Evolutionary conservation across 2,113 vertebrate species (phyloP), one percentile per base, ranked within the genome.

Genomic region (Electrona antarctica): DNA sequence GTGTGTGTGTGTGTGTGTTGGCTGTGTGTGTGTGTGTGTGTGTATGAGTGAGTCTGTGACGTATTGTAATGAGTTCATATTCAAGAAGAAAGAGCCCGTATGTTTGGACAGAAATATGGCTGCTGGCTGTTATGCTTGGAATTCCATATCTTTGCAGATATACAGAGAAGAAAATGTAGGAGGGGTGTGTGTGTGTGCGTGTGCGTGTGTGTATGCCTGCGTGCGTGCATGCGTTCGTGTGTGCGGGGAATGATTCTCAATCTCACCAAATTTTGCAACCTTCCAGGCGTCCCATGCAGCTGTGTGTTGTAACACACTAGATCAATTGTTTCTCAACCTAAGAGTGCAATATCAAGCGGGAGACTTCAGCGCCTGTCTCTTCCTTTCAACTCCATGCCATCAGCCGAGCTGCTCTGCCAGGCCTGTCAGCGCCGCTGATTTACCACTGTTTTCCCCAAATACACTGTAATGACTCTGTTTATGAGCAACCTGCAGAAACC

Each of bases 381-480:
- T 69, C 67, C 74, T 85, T 84, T 86, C 78, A 81, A 79, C 73
- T 73, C 60, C 0, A 28, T 54, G 77, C 80, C 82, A 82, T 83
- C 68, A 65, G 70, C 73, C 29, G 66, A 29, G 29, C 59, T 0
- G 47, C 60, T 62, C 13, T 80, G 84, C 78, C 85, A 74, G 73
- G 60, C 62, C 77, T 82, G 85, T 87, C 85, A 71, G 7, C 0
- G 15, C 0, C 47, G 69, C 0, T 88, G 81, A 91, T 84, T 82
- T 82, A 88, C 74, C 41, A 71, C 81, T 70, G 79, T 75, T 77
- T 76, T 81, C 41, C 58, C 60, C 83, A 77, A 86, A 41, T 74
- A 71, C 15, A 78, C 71, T 63, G 75, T 73, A 74, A 90, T 84
- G 74, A 81, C 58, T 81, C n/a, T 65, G 81, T 68, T 80, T 75